A percentile compares a stretch with the other conserved stretches of the same genome.
phyloP scores from a whole-genome alignment of 2,888 invertebrate species.

The Volucella inflata region DNA sequence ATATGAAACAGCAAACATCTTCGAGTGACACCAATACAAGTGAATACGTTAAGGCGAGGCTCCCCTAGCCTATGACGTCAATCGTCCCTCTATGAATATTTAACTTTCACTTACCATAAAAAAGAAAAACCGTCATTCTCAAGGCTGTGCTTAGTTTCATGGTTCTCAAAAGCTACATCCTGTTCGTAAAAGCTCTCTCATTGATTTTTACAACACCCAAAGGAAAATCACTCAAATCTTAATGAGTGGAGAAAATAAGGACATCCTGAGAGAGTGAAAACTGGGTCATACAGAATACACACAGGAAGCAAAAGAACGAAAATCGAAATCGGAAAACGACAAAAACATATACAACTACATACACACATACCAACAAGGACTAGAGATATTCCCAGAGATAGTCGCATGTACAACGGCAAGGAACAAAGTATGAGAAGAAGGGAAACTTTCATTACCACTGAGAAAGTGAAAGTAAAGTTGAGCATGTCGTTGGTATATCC shows the following conservation, averaged over 20 bases:
- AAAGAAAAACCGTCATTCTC: neutral
- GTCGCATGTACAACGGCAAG: neutral
- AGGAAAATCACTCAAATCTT: neutral
- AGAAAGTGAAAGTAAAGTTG: constrained; percentile 58
- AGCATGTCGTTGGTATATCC: constrained; percentile 1
- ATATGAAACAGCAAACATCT: constrained; percentile 8
- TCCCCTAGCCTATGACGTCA: constrained; percentile 38
- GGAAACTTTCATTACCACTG: neutral
- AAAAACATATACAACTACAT: neutral
- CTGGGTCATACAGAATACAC: constrained; percentile 43
- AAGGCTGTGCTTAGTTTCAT: constrained; percentile 21
- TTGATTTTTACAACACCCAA: neutral
- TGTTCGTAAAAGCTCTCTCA: constrained; percentile 8
- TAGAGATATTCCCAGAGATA: constrained; percentile 2
- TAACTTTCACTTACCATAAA: constrained; percentile 44
- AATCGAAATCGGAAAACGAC: constrained; percentile 11
- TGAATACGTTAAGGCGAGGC: neutral
- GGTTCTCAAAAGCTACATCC: neutral
- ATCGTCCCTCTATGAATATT: neutral
- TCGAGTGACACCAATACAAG: neutral
- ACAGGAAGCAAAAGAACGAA: constrained; percentile 24
- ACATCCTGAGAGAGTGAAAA: constrained; percentile 21
- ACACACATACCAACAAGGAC: neutral
- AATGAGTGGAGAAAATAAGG: neutral
- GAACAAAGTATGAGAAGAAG: neutral